These are phyloP conservation scores for Drosophila insularis DNA, from an alignment of 1,140 invertebrate genomes.

Conservation along the genomic window DNA sequence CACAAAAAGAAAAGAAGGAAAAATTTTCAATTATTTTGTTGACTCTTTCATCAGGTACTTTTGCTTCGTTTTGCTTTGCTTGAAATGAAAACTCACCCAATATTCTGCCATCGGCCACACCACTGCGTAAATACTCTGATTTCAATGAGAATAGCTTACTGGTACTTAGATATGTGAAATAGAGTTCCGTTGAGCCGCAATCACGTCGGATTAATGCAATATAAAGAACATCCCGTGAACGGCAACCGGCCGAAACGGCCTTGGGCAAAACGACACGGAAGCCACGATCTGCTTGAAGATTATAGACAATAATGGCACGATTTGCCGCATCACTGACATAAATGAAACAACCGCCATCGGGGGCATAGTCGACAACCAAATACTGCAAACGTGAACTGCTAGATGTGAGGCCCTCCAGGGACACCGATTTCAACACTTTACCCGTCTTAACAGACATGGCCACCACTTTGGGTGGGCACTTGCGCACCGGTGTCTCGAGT, in stretches of 20 bases:
- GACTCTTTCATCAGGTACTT: neutral
- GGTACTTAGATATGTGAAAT: constrained; percentile 85
- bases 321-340: constrained; percentile 86
- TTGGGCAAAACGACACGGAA: constrained; percentile 85
- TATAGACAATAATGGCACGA: constrained; percentile 86
- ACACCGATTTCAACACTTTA: constrained; percentile 85
- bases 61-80: neutral
- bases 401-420: constrained; percentile 83
- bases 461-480: constrained; percentile 85
- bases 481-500: constrained; percentile 83
- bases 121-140: constrained; percentile 84
- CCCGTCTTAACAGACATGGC: constrained; percentile 84
- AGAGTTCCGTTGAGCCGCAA: constrained; percentile 83
- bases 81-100: constrained; percentile 61
- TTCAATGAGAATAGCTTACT: constrained; percentile 84
- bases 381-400: constrained; percentile 84
- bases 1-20: neutral
- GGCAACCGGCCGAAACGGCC: constrained; percentile 81
- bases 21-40: neutral
- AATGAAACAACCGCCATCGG: constrained; percentile 83
- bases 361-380: constrained; percentile 84
- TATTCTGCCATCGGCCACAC: constrained; percentile 83
- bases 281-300: constrained; percentile 84
- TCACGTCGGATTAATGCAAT: constrained; percentile 83
- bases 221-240: constrained; percentile 85